phyloP scores from a whole-genome alignment of 2,113 vertebrate genomes.

The Baryphthengus martii region DNA sequence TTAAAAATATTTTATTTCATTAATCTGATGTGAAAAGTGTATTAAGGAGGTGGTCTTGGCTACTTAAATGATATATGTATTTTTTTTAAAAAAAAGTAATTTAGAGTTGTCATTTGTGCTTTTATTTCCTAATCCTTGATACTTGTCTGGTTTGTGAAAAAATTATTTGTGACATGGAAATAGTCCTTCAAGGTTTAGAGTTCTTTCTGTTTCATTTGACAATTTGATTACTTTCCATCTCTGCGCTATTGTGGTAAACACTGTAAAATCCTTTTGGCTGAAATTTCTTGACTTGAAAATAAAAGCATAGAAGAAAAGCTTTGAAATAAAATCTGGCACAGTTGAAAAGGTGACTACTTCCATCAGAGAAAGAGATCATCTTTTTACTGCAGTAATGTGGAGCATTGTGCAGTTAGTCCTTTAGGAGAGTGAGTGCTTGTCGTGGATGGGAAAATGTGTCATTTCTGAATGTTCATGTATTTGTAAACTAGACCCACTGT shows the following conservation, averaged over 20 bases:
- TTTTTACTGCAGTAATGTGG: neutral
- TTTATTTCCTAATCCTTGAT: neutral
- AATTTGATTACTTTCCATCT: neutral
- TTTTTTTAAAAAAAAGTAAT: neutral
- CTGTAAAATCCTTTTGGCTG: neutral
- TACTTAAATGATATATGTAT: neutral
- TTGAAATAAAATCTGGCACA: neutral
- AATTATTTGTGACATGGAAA: neutral
- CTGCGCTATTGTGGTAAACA: neutral
- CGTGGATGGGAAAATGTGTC: neutral
- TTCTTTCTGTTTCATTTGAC: neutral
- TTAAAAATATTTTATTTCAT: neutral
- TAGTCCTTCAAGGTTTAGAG: neutral
- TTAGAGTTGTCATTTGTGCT: neutral
- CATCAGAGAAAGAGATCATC: neutral
- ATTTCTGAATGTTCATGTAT: neutral
- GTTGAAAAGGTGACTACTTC: neutral
- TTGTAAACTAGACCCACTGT: neutral
- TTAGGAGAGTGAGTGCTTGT: neutral
- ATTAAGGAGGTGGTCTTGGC: neutral
- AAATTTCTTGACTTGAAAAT: neutral
- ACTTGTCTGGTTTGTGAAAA: neutral
- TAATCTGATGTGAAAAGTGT: neutral
- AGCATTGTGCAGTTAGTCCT: neutral
- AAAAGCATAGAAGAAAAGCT: neutral